phyloP scores from a whole-genome alignment of 2,113 vertebrate species.

The Pygoscelis adeliae region DNA sequence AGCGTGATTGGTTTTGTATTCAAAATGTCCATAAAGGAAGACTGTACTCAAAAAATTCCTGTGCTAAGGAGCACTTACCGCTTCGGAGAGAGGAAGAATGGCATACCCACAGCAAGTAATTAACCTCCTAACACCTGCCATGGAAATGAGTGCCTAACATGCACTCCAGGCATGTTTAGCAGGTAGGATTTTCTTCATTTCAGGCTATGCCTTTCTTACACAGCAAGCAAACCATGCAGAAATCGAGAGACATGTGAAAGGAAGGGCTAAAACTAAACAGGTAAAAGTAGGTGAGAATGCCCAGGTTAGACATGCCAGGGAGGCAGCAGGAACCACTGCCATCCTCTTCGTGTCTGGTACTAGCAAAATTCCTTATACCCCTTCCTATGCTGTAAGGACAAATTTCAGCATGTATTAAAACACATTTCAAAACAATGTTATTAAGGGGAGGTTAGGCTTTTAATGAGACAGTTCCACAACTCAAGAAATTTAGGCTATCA shows the following conservation, averaged over 20 bases:
- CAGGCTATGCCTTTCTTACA: not conserved
- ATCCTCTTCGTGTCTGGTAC: fast-evolving
- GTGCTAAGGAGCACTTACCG: not conserved
- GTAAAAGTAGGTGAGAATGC: not conserved
- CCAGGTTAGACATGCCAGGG: not conserved
- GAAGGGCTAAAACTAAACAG: not conserved
- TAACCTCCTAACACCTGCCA: not conserved
- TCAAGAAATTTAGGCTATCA: not conserved
- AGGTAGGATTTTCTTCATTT: not conserved
- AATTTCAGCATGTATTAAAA: not conserved
- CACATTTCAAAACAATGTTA: not conserved
- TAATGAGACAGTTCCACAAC: not conserved
- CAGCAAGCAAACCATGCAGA: not conserved
- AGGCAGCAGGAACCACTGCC: not conserved
- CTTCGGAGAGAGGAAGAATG: not conserved
- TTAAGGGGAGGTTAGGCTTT: not conserved
- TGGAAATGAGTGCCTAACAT: not conserved
- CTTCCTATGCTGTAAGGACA: not conserved
- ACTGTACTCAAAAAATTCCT: not conserved
- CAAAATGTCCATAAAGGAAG: not conserved
- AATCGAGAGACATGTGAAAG: not conserved
- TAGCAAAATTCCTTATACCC: not conserved
- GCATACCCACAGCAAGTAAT: not conserved
- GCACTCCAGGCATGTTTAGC: not conserved
- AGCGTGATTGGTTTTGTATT: not conserved